phyloP scores from a whole-genome alignment of 2,797 vertebrate species.

The Scolopax bukidnonensis region DNA sequence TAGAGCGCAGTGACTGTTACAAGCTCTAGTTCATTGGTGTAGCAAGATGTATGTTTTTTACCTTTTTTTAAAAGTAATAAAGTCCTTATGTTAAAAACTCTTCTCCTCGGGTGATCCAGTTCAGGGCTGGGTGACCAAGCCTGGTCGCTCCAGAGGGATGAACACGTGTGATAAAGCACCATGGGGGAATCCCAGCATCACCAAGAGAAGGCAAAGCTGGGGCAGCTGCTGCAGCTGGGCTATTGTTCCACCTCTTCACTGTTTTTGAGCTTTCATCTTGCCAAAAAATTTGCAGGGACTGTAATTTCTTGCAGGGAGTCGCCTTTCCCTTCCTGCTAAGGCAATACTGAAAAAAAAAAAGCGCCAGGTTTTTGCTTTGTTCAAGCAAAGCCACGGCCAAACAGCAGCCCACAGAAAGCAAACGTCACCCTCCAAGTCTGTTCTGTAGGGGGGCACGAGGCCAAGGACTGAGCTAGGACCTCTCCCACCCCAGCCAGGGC shows the following conservation, averaged over 20 bases:
- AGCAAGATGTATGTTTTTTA: not conserved
- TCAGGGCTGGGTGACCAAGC: not conserved
- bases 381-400: not conserved
- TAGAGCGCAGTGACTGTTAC: not conserved
- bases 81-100: not conserved
- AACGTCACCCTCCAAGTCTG: accelerated
- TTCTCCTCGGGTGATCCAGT: not conserved
- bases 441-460: not conserved
- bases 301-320: not conserved
- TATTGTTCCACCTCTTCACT: not conserved
- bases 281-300: not conserved
- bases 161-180: accelerated
- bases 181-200: not conserved
- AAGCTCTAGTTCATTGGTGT: not conserved
- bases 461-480: not conserved
- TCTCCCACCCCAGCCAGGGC: not conserved
- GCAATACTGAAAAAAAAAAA: not conserved
- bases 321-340: not conserved
- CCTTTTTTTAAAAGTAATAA: constrained; percentile 1
- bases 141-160: not conserved
- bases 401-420: not conserved
- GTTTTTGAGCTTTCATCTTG: not conserved
- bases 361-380: not conserved
- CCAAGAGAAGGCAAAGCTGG: accelerated
- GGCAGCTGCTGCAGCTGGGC: not conserved